These are phyloP conservation scores for Pyrgus malvae DNA, from an alignment of 2,888 invertebrate genomes.

Conservation along the genomic window DNA sequence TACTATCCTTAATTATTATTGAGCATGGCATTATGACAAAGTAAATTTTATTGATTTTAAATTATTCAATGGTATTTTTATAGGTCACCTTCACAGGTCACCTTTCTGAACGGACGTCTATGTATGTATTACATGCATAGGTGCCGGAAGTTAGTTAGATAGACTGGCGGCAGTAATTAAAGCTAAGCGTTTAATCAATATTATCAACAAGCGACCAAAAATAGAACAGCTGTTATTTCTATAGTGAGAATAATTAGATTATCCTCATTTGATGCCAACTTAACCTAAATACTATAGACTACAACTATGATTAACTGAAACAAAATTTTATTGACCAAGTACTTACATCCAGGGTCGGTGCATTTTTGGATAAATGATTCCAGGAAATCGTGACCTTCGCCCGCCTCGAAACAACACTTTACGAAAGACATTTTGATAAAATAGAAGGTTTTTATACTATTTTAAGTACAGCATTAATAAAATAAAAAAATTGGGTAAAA, in stretches of 20 bases:
- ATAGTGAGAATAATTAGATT: conserved; percentile 14
- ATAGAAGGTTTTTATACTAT: neutral
- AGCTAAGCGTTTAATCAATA: conserved; percentile 33
- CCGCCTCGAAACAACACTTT: conserved; percentile 90
- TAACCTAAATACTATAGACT: too few species aligned
- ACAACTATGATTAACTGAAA: too few species aligned
- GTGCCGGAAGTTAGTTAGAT: conserved; percentile 31
- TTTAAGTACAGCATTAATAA: neutral
- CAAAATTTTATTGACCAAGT: conserved; percentile 30
- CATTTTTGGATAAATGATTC: conserved; percentile 90
- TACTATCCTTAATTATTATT: neutral
- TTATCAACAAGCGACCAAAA: conserved; percentile 1
- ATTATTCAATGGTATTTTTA: neutral
- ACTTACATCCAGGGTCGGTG: conserved; percentile 92
- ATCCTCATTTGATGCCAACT: neutral
- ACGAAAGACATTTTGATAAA: conserved; percentile 83
- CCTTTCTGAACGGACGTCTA: conserved; percentile 30
- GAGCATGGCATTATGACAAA: neutral
- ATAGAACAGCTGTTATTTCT: conserved; percentile 7
- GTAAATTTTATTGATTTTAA: too few species aligned
- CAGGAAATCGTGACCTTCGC: conserved; percentile 87
- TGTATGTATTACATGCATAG: neutral
- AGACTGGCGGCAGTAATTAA: conserved; percentile 35
- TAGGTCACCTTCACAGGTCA: too few species aligned
- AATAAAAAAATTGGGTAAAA: too few species aligned